phyloP scores from a whole-genome alignment of 2,797 vertebrate genomes.

The Taenioides sp. region DNA sequence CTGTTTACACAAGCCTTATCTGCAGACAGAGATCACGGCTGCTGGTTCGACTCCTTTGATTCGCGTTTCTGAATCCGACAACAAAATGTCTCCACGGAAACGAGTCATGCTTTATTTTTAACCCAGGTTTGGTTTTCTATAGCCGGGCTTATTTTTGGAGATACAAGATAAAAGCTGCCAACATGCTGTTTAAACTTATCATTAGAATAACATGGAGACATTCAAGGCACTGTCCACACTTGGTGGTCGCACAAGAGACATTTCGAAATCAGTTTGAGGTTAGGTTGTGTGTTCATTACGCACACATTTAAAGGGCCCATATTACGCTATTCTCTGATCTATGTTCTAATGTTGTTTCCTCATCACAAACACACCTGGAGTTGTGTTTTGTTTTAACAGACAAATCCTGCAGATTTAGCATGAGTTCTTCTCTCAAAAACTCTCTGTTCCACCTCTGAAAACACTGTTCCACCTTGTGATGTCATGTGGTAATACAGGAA shows the following conservation, averaged over 20 bases:
- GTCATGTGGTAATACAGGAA: too few relatives aligned
- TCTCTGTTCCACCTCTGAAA: too few relatives aligned
- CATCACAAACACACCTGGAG: too few relatives aligned
- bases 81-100: slow-evolving; percentile 25
- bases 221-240: neutral
- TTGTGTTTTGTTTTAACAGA: too few relatives aligned
- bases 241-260: neutral
- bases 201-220: slow-evolving; percentile 1
- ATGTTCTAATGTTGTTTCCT: too few relatives aligned
- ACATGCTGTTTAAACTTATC: slow-evolving; percentile 6
- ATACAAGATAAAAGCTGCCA: slow-evolving; percentile 2
- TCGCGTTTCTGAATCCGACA: slow-evolving; percentile 23
- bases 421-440: too few relatives aligned
- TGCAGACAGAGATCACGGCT: slow-evolving; percentile 35
- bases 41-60: slow-evolving; percentile 33
- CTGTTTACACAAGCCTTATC: slow-evolving; percentile 69
- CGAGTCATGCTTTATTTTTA: neutral
- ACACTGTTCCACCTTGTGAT: too few relatives aligned
- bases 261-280: neutral
- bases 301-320: too few relatives aligned
- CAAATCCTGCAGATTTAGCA: too few relatives aligned
- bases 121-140: neutral
- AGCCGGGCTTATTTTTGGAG: neutral
- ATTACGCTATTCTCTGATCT: too few relatives aligned
- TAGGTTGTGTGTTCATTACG: too few relatives aligned